These are phyloP conservation scores for Peromyscus nudipes DNA, from an alignment of 2,797 vertebrate genomes.

Conservation along the genomic window DNA sequence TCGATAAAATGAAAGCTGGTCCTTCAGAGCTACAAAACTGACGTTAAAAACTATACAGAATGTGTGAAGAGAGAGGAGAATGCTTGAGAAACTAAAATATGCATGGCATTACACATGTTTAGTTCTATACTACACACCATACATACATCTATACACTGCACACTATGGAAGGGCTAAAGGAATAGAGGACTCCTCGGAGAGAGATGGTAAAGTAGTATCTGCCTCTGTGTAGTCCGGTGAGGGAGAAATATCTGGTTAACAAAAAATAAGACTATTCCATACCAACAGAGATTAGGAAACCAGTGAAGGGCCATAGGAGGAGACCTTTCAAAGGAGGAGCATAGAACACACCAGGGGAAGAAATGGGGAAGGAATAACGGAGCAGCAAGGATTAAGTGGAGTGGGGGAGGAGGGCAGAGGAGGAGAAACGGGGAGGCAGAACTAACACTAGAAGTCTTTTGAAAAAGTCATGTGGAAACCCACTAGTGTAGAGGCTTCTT, in stretches of 20 bases:
- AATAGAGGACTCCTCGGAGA: background rate
- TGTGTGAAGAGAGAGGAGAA: background rate
- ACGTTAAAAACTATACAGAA: background rate
- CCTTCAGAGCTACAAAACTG: slow-evolving; percentile 1
- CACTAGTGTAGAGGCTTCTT: background rate
- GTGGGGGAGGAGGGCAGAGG: background rate
- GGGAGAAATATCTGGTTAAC: background rate
- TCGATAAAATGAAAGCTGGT: background rate
- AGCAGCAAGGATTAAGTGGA: background rate
- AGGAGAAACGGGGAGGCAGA: background rate
- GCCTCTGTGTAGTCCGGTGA: background rate
- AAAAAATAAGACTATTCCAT: background rate
- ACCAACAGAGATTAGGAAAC: background rate
- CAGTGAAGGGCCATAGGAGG: background rate
- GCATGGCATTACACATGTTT: background rate
- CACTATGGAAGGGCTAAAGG: background rate
- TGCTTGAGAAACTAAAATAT: background rate
- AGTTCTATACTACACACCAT: background rate
- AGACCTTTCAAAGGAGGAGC: background rate
- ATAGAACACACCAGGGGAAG: background rate
- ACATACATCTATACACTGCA: background rate
- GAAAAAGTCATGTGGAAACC: background rate
- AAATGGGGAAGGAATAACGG: background rate
- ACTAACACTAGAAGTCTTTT: background rate
- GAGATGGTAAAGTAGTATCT: background rate